Conservation (phyloP, 1,140 invertebrate genomes). For the Cylas formicarius region DNA sequence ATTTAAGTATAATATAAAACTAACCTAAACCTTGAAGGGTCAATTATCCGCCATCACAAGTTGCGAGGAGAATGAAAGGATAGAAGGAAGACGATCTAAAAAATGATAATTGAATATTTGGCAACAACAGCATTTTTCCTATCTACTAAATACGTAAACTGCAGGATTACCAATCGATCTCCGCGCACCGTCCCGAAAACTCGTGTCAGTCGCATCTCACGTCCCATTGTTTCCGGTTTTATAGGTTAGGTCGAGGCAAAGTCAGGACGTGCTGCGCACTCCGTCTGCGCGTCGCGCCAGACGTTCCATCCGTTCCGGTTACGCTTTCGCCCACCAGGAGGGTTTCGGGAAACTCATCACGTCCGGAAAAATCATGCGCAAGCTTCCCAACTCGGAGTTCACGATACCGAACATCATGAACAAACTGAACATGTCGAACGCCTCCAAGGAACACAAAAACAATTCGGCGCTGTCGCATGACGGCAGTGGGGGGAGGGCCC, state of each 20-base stretch:
- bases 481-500: conserved; percentile 44
- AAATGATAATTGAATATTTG: no score
- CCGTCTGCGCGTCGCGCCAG: conserved; percentile 78
- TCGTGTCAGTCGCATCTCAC: no score
- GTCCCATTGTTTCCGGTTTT: no score
- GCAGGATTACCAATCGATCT: no score
- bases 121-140: no score
- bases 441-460: conserved; percentile 20
- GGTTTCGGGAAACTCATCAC: conserved; percentile 97
- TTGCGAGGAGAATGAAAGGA: no score
- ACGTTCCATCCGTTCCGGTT: conserved; percentile 89
- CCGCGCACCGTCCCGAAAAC: no score
- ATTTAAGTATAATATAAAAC: no score
- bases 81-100: no score
- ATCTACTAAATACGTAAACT: no score
- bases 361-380: conserved; percentile 94
- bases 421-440: conserved; percentile 37
- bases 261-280: conserved; percentile 71
- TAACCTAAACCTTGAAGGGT: no score
- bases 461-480: conserved; percentile 40
- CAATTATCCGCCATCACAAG: no score
- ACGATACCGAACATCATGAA: conserved; percentile 46
- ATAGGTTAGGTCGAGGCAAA: conserved; percentile 53
- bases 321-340: conserved; percentile 96
- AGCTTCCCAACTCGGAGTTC: conserved; percentile 60